Base-by-base conservation (phyloP, 2,888 invertebrate genomes). In the Nomada goodeniana region DNA sequence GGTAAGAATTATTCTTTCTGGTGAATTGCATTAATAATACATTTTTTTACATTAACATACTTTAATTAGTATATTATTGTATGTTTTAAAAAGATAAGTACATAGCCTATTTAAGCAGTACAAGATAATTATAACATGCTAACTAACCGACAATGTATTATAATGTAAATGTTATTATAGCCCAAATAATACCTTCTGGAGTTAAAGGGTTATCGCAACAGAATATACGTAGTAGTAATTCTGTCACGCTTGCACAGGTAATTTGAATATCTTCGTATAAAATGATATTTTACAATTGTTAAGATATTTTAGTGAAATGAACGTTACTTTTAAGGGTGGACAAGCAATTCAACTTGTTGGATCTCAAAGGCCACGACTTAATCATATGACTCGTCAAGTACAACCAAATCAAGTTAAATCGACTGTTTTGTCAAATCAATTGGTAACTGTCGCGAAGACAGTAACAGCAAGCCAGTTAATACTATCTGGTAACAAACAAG, bases 171-270 rank as follows among this genome's bases (percentile, higher is more conserved):
- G 64, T 86, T 91, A 75, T 86, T 91, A 74, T 80, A 93, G 93
- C 93, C 90, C 93, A 94, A 91, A 90, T 94, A 84, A 92, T 94
- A 90, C 93, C 93, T 75, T 93, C 93, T 50, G 91, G 92, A 73
- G 93, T 93, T 26, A 93, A 93, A 87, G 91, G 93, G 83, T 90
- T 93, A 82, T 90, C 92, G 53, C 93, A 93, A 84, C 93, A 93
- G 88, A 93, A 90, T 85, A 91, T 93, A 88, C 93, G 93, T 79
- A 92, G 85, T 83, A 90, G 89, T 75, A 93, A 92, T 80, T 89
- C 93, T 55, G 93, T 93, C 68, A 90, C 93, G 57, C 90, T 92
- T 42, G 89, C 91, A 69, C 93, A 92, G 92, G 93, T 91, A 88
- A 70, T 60, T 60, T 72, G 2, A 47, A 65, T 36, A 36, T 15